Base-by-base conservation (phyloP, 2,113 vertebrate species). In the Cochlearius cochlearius region DNA sequence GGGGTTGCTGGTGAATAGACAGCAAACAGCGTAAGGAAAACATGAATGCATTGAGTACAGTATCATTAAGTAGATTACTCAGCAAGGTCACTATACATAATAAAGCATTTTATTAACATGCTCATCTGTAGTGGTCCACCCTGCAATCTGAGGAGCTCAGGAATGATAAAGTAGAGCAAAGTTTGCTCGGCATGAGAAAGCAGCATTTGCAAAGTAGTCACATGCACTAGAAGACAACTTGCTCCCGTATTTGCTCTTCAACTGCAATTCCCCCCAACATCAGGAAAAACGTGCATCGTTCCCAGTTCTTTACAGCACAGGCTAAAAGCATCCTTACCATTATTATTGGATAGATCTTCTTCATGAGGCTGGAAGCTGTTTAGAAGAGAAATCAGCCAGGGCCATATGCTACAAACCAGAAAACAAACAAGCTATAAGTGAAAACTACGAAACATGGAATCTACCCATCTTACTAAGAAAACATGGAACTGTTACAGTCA, bases 301-400 rank as follows among this genome's bases (percentile, higher is more conserved):
- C 59, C n/a, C 19, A 59, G 13, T 18, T 55, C 63, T 91, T 73
- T 29, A 85, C 25, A 74, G 59, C 71, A 69, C 45, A 86, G n/a
- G 25, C 29, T 22, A 47, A 18, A 76, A 67, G 9, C 7, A 55
- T 38, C 45, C 97, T 98, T 98, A 99, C 99, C 99, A 95, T 99
- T 99, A 74, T 97, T 97, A 83, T 86, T 98, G 53, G 98, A 98
- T 23, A 99, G 97, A 92, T 99, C 99, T 59, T 99, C 99, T 81
- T 99, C 99, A 85, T 98, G 99, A 66, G 99, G 99, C 92, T 99
- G 99, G 97, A 99, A 99, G 96, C 99, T 99, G 97, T 99, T 99
- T 60, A 99, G 98, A 95, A 99, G 98, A 85, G 99, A 99, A 90
- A 99, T 99, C 72, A 99, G 98, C 99, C 99, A 99, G 32, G 99